Evolutionary conservation across 1,140 invertebrate species (phyloP), one percentile per base, ranked within the genome.

Genomic region (Tetramorium alpestre): DNA sequence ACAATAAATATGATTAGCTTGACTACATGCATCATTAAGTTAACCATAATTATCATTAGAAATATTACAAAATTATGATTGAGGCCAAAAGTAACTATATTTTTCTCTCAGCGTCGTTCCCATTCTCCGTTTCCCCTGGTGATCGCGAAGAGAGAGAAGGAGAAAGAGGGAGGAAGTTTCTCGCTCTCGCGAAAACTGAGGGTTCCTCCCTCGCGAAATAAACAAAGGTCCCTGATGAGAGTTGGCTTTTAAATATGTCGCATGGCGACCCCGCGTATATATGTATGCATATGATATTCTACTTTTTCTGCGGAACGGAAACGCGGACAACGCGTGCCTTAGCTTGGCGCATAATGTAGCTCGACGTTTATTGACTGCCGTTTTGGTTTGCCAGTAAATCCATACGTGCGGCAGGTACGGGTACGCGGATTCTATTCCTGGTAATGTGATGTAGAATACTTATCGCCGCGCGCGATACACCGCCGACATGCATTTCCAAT

Each of bases 341-440:
- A 18, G 67, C 77, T 69, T 58, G 28, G 51, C 51, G 54, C 67
- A 60, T 22, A 82, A 58, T 5, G 49, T 22, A 56, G 33, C 77
- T 44, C 18, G n/a, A 44, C 54, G 41, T 33, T 82, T 84, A 75
- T 84, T 49, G 80, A 84, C 69, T 41, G 44, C 6, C 65, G 25
- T 62, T 84, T 73, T 22, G 22, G 22, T 44, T 84, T 38, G 41
- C 13, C 41, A 60, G 25, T 10, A 33, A 84, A 72, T 44, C 16
- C 33, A 81, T 54, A 54, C 22, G 60, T 11, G 22, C 16, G 25
- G 33, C 49, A 41, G n/a, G 47, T 33, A 16, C 51, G n/a, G 5
- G 6, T 6, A 28, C 38, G 16, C 7, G 22, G 11, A 38, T 47
- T 51, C 67, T 80, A 80, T 80, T 51, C 25, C 16, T 22, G 47